Evolutionary conservation across 2,888 invertebrate genomes (phyloP).

Genomic region (Dasysyrphus tricinctus): DNA sequence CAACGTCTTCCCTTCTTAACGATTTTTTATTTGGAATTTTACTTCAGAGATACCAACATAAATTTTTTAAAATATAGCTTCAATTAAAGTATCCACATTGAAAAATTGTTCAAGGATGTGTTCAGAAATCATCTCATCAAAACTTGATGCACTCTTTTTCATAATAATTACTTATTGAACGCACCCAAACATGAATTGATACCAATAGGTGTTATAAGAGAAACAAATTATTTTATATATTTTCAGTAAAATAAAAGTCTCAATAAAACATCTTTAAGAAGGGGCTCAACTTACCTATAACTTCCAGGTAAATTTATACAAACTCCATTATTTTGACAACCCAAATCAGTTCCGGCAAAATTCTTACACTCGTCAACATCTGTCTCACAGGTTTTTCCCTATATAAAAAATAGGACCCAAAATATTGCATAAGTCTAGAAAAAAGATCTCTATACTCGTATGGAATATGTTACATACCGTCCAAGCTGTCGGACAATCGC

Average conservation of each 20-base stretch:
- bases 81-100: too few species aligned
- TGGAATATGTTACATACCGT: constrained; percentile 77
- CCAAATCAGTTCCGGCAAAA: constrained; percentile 92
- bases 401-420: not conserved
- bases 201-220: too few species aligned
- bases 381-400: constrained; percentile 88
- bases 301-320: constrained; percentile 92
- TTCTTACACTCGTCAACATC: constrained; percentile 95
- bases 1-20: not conserved
- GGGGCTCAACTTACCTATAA: constrained; percentile 86
- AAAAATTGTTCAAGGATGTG: too few species aligned
- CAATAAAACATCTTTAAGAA: not conserved
- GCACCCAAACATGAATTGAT: too few species aligned
- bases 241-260: not conserved
- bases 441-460: not conserved
- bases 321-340: constrained; percentile 95
- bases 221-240: too few species aligned
- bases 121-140: too few species aligned
- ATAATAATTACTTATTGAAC: too few species aligned
- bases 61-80: too few species aligned
- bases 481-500: constrained; percentile 91
- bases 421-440: not conserved
- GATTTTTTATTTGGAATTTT: too few species aligned
- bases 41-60: too few species aligned
- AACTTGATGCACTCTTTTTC: too few species aligned